These are phyloP conservation scores for Drosophila willistoni DNA, from an alignment of 1,140 invertebrate species.

Conservation along the genomic window DNA sequence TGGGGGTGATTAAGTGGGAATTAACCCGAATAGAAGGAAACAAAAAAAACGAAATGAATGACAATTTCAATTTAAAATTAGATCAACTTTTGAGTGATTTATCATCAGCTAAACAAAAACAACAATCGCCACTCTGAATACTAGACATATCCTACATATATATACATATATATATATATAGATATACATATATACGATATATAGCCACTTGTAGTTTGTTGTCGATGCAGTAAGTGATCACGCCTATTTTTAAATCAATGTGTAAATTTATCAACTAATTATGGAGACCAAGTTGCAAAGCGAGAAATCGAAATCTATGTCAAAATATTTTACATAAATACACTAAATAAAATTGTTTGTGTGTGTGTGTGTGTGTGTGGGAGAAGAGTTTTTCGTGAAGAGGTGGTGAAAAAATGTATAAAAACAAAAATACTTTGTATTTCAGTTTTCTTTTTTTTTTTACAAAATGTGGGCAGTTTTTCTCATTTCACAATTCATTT, in stretches of 20 bases:
- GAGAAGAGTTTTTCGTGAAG: constrained; percentile 28
- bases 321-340: constrained; percentile 55
- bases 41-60: not conserved
- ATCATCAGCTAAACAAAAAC: not conserved
- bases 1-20: not conserved
- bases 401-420: not conserved
- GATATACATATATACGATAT: constrained; percentile 13
- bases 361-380: constrained; percentile 26
- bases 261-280: constrained; percentile 58
- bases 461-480: constrained; percentile 54
- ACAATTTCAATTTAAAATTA: constrained; percentile 50
- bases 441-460: not conserved
- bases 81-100: constrained; percentile 17
- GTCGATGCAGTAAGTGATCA: constrained; percentile 12
- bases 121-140: constrained; percentile 26
- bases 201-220: constrained; percentile 1
- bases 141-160: constrained; percentile 10
- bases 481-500: constrained; percentile 71
- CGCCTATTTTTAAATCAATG: constrained; percentile 19
- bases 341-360: constrained; percentile 45
- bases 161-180: constrained; percentile 26
- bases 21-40: not conserved
- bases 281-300: constrained; percentile 47
- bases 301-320: constrained; percentile 37
- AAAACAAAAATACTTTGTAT: not conserved